Base-by-base conservation (phyloP, 2,113 vertebrate genomes). In the Lipophrys pholis region DNA sequence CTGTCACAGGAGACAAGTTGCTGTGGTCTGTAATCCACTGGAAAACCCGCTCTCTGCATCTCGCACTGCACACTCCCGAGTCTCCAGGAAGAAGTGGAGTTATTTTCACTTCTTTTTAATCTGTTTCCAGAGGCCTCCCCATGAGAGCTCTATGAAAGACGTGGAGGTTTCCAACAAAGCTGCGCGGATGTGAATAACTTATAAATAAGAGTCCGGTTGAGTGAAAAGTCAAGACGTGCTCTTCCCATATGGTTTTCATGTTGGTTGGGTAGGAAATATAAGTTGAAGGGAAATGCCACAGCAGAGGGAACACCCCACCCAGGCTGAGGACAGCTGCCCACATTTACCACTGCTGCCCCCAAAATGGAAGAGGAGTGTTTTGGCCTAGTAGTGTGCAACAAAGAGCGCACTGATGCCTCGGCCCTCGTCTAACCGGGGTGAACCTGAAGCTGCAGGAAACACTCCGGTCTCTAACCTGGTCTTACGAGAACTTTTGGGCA, bases 251-350 rank as follows among this genome's bases (percentile, higher is more conserved):
- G 86, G 57, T 54, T 84, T 84, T 82, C 40, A 81, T 83, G 65
- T 61, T 14, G 36, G 36, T 15, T 36, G 57, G 58, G 50, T 36
- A 73, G 68, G 60, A 69, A 79, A 74, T 73, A 58, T 42, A 53
- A 70, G 71, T 72, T 58, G 48, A 65, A 69, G 62, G 62, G 69
- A 60, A 83, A 82, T 79, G 65, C 63, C 82, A 65, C 73, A 73
- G 83, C 11, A 50, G 57, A 73, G 49, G 50, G 73, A 77, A 59
- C 61, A 76, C 87, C 82, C 82, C 87, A 10, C 87, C 89, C 87
- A 75, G 50, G 56, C 71, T 41, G 35, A 73, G 55, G 81, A 69
- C 75, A 60, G 74, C 69, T 74, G 72, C 85, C 82, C 85, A 83
- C 90, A 88, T 43, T 81, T 66, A 73, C 84, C 76, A 61, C 84